A percentile compares a stretch with the other conserved stretches of the same genome.
Evolutionary conservation across 1,140 invertebrate genomes (phyloP).

Genomic region (Dreissena polymorpha): DNA sequence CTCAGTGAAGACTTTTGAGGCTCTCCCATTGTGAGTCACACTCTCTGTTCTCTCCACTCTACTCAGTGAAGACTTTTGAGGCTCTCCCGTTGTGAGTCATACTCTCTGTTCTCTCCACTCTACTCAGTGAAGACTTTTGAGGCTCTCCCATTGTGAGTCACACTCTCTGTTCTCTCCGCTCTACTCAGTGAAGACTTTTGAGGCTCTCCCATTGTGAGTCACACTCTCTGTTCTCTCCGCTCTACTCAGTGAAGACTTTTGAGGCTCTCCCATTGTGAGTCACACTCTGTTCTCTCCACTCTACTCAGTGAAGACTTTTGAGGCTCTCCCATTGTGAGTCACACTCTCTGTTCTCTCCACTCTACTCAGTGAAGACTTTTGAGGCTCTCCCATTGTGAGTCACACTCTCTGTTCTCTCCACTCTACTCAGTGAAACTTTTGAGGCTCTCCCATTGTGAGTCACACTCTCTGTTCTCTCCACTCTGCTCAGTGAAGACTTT

Average conservation of each 20-base stretch:
- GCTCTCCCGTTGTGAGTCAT: conserved; percentile 90
- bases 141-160: conserved; percentile 84
- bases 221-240: not conserved
- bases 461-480: conserved; percentile 85
- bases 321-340: not conserved
- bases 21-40: conserved; percentile 83
- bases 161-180: conserved; percentile 94
- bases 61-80: conserved; percentile 97
- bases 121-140: conserved; percentile 1
- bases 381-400: no score
- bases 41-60: conserved; percentile 86
- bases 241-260: conserved; percentile 19
- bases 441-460: conserved; percentile 94
- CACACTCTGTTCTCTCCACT: not conserved
- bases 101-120: not conserved
- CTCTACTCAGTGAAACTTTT: conserved; percentile 96
- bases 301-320: not conserved
- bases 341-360: not conserved
- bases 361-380: no score
- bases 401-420: no score
- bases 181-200: conserved; percentile 96
- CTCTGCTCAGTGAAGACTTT: conserved; percentile 96
- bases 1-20: conserved; percentile 71
- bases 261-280: not conserved
- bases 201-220: conserved; percentile 93